A percentile compares a stretch with the other conserved stretches of the same genome.
These are phyloP conservation scores for Macroteleia sp. DNA, from an alignment of 2,888 invertebrate genomes.

Conservation along the genomic window DNA sequence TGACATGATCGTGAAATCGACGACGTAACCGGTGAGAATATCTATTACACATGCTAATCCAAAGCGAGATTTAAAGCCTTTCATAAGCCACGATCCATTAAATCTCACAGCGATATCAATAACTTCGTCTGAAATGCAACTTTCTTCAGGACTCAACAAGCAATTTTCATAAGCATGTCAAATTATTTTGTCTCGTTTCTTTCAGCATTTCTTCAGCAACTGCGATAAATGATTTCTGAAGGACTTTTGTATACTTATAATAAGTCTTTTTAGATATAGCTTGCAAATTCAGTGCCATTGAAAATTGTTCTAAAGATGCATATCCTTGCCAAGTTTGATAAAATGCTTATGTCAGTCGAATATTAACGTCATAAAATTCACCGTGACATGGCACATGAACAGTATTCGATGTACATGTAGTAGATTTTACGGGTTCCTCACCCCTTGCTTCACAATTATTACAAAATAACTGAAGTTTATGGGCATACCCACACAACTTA, in stretches of 20 bases:
- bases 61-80: background rate
- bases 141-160: no score
- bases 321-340: constrained; percentile 1
- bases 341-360: no score
- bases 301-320: constrained; percentile 1
- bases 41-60: constrained; percentile 15
- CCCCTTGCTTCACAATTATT: no score
- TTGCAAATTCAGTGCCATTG: background rate
- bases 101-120: constrained; percentile 3
- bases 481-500: background rate
- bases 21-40: constrained; percentile 3
- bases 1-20: constrained; percentile 8
- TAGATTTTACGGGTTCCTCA: no score
- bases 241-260: constrained; percentile 5
- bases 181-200: constrained; percentile 5
- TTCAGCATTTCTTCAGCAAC: background rate
- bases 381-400: no score
- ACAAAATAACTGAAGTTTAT: background rate
- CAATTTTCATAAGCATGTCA: no score
- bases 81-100: constrained; percentile 6
- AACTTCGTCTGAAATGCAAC: no score
- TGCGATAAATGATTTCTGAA: background rate
- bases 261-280: constrained; percentile 1
- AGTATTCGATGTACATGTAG: no score
- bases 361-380: no score